Evolutionary conservation across 2,113 vertebrate species (phyloP).

Genomic region (Pterocles orientalis): DNA sequence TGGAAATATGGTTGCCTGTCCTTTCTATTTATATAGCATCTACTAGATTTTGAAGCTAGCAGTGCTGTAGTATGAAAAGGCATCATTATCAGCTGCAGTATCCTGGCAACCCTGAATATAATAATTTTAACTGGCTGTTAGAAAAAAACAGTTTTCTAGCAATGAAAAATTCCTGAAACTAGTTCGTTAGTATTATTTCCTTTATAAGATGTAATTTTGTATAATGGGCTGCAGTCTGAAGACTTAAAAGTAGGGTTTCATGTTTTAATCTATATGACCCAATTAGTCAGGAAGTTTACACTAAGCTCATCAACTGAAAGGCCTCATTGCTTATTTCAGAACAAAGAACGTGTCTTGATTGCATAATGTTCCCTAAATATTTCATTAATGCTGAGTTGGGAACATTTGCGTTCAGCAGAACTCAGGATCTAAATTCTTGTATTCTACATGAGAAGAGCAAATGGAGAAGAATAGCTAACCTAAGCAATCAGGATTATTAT

Average conservation of each 20-base stretch:
- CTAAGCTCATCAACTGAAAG: neutral
- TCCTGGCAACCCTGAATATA: neutral
- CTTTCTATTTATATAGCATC: neutral
- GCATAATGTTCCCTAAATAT: constrained; percentile 17
- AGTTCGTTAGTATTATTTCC: neutral
- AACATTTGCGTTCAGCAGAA: neutral
- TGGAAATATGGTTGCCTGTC: neutral
- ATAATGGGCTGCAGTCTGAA: neutral
- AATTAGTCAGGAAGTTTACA: neutral
- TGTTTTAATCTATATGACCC: neutral
- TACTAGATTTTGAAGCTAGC: neutral
- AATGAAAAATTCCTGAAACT: neutral
- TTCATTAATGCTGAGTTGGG: neutral
- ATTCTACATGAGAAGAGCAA: neutral
- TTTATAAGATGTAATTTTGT: neutral
- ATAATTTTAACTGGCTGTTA: neutral
- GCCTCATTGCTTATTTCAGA: neutral
- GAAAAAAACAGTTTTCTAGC: neutral
- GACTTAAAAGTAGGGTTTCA: neutral
- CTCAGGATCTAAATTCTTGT: neutral
- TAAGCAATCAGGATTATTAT: neutral
- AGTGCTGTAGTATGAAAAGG: neutral
- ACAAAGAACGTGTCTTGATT: constrained; percentile 12
- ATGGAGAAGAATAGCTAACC: neutral
- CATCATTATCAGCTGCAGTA: neutral